A percentile compares a stretch with the other conserved stretches of the same genome.
These are phyloP conservation scores for Darevskia nairensis DNA, from an alignment of 2,797 vertebrate species.

Conservation along the genomic window DNA sequence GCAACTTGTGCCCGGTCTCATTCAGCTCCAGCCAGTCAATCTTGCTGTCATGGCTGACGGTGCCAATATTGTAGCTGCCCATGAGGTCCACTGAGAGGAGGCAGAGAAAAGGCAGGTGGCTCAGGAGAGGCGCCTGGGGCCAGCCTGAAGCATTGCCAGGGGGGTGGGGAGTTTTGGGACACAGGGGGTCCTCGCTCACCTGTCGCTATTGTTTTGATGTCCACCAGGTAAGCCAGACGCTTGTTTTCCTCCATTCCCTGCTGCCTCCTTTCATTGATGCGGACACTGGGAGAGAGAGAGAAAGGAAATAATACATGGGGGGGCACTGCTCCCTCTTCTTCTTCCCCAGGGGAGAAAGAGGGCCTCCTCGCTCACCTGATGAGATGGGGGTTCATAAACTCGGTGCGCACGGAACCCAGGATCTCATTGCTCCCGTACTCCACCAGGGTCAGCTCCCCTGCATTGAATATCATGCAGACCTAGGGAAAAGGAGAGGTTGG, in stretches of 20 bases:
- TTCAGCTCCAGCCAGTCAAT: constrained; percentile 98
- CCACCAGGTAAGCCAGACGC: constrained; percentile 93
- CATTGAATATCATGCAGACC: constrained; percentile 98
- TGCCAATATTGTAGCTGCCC: constrained; percentile 86
- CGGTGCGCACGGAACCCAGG: constrained; percentile 93
- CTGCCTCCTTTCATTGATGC: constrained; percentile 91
- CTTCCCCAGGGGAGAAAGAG: not conserved
- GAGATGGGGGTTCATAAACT: constrained; percentile 96
- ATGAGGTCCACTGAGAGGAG: constrained; percentile 87
- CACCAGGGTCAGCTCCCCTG: constrained; percentile 93
- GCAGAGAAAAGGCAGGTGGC: constrained; percentile 17
- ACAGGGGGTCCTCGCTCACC: constrained; percentile 76
- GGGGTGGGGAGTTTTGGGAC: not conserved
- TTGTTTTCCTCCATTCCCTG: constrained; percentile 90
- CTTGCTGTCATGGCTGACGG: constrained; percentile 90
- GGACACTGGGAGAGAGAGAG: constrained; percentile 81
- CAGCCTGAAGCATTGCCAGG: not conserved
- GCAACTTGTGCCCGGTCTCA: constrained; percentile 92
- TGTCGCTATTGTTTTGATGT: constrained; percentile 93
- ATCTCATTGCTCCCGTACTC: constrained; percentile 93
- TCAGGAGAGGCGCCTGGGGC: not conserved
- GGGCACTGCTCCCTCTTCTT: not conserved
- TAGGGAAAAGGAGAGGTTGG: constrained; percentile 57
- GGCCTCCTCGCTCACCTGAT: constrained; percentile 83
- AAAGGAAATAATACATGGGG: not conserved